Percentiles rank a stretch among this genome's conserved stretches.
phyloP scores from a whole-genome alignment of 2,797 vertebrate species.

The Dendrocincla fuliginosa region DNA sequence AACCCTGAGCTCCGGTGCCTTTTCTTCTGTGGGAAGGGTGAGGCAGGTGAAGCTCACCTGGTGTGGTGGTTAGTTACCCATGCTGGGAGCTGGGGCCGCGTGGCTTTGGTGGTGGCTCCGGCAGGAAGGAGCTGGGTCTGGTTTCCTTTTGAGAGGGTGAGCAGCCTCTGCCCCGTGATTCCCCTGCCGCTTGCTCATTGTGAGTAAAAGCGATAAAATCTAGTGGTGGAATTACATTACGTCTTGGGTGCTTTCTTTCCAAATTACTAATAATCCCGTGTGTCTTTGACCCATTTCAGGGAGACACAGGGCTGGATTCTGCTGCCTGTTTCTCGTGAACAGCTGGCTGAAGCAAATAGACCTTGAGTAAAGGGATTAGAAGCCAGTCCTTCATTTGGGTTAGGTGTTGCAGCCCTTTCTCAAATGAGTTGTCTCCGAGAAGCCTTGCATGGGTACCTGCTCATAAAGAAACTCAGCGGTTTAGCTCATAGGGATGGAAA shows the following conservation, averaged over 20 bases:
- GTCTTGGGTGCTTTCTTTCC: conserved; percentile 11
- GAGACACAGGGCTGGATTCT: not conserved
- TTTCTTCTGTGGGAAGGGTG: not conserved
- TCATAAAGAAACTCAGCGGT: not conserved
- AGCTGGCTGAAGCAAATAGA: not conserved
- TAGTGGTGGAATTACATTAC: not conserved
- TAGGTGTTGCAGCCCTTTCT: not conserved
- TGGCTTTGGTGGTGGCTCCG: not conserved
- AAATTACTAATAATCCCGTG: not conserved
- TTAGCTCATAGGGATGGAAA: not conserved
- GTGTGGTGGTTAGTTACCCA: not conserved
- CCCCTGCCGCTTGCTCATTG: not conserved
- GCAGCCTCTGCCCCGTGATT: not conserved
- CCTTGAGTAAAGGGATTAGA: conserved; percentile 9
- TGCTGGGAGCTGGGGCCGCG: not conserved
- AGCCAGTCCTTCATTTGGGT: not conserved
- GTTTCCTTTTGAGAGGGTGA: not conserved
- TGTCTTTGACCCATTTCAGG: not conserved
- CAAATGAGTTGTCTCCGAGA: not conserved
- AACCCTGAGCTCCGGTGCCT: not conserved
- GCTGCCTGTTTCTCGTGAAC: not conserved
- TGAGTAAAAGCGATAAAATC: conserved; percentile 11
- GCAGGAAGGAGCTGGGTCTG: not conserved
- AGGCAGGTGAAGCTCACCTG: conserved; percentile 13
- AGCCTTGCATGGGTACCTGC: not conserved